A percentile compares a stretch with the other conserved stretches of the same genome.
phyloP scores from a whole-genome alignment of 2,113 vertebrate species.

The Phaethornis superciliosus region DNA sequence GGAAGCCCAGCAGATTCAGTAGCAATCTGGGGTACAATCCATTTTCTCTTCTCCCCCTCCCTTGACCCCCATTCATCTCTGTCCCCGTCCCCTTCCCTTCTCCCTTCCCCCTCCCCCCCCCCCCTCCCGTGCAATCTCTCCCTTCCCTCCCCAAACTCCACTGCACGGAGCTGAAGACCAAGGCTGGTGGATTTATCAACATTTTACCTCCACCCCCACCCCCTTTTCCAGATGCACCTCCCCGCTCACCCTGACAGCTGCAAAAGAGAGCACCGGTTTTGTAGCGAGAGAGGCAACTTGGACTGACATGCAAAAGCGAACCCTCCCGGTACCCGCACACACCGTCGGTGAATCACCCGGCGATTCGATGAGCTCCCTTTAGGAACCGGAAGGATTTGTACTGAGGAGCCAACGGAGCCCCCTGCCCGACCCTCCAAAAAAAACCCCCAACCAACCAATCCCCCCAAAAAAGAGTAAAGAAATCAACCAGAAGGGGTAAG shows the following conservation, averaged over 20 bases:
- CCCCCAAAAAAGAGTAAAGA: not conserved
- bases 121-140: not conserved
- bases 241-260: slow-evolving; percentile 70
- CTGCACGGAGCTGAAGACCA: slow-evolving; percentile 52
- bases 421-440: not conserved
- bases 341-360: slow-evolving; percentile 72
- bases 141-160: slow-evolving; percentile 50
- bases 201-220: slow-evolving; percentile 24
- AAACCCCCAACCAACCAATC: not conserved
- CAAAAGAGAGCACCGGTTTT: slow-evolving; percentile 60
- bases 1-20: slow-evolving; percentile 68
- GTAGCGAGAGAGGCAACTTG: slow-evolving; percentile 69
- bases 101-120: not conserved
- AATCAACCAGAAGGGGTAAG: slow-evolving; percentile 72
- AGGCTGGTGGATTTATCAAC: slow-evolving; percentile 65
- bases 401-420: slow-evolving; percentile 25
- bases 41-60: slow-evolving; percentile 8
- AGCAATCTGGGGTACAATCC: slow-evolving; percentile 51
- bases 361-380: slow-evolving; percentile 76
- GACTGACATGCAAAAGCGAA: slow-evolving; percentile 76
- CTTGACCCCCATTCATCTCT: slow-evolving; percentile 1
- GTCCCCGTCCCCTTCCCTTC: not conserved
- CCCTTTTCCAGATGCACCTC: slow-evolving; percentile 70
- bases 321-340: slow-evolving; percentile 55
- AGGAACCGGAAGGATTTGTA: slow-evolving; percentile 72